phyloP scores from a whole-genome alignment of 2,888 invertebrate genomes.

The Pollenia angustigena region DNA sequence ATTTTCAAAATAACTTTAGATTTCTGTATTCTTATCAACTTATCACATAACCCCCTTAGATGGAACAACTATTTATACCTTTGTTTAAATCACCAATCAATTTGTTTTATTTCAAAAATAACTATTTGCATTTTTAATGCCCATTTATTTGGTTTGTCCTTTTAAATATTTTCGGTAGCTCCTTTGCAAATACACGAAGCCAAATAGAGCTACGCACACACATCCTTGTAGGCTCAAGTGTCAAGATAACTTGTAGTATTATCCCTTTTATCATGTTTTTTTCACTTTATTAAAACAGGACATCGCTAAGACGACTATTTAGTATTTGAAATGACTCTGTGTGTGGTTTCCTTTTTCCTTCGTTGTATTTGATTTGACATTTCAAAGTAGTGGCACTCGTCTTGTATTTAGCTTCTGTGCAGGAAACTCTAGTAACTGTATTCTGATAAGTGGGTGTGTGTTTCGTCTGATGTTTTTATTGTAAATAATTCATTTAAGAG shows the following conservation, averaged over 20 bases:
- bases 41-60: too few relatives aligned
- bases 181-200: not conserved
- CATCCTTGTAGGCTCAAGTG: conserved; percentile 61
- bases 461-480: conserved; percentile 7
- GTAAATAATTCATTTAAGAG: conserved; percentile 44
- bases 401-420: conserved; percentile 37
- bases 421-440: conserved; percentile 33
- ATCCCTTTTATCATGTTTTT: conserved; percentile 50
- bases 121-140: conserved; percentile 67
- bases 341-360: conserved; percentile 55
- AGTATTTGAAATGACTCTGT: conserved; percentile 52
- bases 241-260: conserved; percentile 57
- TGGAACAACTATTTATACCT: not conserved
- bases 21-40: too few relatives aligned
- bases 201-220: not conserved
- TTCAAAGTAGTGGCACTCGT: conserved; percentile 45
- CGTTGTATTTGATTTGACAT: conserved; percentile 57
- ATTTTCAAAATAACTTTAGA: too few relatives aligned
- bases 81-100: conserved; percentile 17
- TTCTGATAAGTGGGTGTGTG: conserved; percentile 41
- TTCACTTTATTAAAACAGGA: conserved; percentile 10
- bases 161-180: conserved; percentile 33
- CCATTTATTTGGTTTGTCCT: conserved; percentile 63
- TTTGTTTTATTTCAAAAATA: conserved; percentile 5
- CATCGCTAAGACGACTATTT: conserved; percentile 43